phyloP scores from a whole-genome alignment of 2,797 vertebrate genomes.

The Hyperoplus immaculatus region DNA sequence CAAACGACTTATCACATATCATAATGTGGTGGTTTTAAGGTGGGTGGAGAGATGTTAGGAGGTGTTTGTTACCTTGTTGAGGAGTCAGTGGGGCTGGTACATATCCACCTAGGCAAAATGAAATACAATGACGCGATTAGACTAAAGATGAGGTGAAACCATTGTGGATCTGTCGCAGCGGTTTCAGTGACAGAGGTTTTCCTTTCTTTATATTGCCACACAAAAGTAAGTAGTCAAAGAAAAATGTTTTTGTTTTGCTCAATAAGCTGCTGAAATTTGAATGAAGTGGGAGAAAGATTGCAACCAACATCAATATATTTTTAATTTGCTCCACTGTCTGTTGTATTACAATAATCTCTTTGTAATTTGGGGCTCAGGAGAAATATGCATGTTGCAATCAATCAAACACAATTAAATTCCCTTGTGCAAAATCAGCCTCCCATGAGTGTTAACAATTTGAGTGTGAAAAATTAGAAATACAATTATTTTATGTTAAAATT shows the following conservation, averaged over 20 bases:
- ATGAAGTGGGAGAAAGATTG: background rate
- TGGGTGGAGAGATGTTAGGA: constrained; percentile 8
- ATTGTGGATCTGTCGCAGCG: constrained; percentile 24
- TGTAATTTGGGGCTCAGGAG: background rate
- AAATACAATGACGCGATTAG: background rate
- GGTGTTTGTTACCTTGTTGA: constrained; percentile 82
- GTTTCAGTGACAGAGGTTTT: constrained; percentile 17
- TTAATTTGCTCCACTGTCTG: background rate
- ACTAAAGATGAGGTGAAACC: constrained; percentile 42
- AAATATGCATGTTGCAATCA: constrained; percentile 2
- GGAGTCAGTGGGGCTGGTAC: constrained; percentile 81
- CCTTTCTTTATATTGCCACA: background rate
- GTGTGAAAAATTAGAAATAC: constrained; percentile 4
- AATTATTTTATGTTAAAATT: constrained; percentile 21
- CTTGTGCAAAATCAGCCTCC: constrained; percentile 11
- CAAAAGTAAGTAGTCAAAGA: background rate
- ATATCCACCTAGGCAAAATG: constrained; percentile 76
- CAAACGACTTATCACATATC: background rate
- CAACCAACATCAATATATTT: constrained; percentile 1
- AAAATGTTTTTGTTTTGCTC: background rate
- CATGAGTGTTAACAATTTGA: constrained; percentile 11
- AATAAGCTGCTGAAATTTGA: background rate
- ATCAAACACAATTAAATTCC: constrained; percentile 22
- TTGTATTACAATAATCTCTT: constrained; percentile 6
- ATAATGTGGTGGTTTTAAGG: background rate